Percentiles rank a stretch among this genome's conserved stretches.
Evolutionary conservation across 2,113 vertebrate genomes (phyloP).

Genomic region (Perognathus longimembris): DNA sequence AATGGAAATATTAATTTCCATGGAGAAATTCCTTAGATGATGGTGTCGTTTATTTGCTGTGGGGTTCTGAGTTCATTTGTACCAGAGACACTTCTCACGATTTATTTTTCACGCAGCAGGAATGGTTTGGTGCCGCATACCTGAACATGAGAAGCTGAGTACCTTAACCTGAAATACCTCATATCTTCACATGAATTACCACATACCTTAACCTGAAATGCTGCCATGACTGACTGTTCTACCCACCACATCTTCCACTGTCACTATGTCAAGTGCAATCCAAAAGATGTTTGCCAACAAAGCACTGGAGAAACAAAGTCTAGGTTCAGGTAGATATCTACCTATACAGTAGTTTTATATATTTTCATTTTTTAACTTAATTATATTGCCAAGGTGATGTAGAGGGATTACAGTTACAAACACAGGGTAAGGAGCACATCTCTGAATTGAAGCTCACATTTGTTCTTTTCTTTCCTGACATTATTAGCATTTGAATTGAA

Average conservation of each 20-base stretch:
- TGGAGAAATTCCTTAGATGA: background rate
- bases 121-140: background rate
- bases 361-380: background rate
- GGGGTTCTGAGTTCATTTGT: background rate
- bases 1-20: background rate
- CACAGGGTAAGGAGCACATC: too few species aligned
- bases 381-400: too few species aligned
- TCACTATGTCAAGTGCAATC: background rate
- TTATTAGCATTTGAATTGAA: too few species aligned
- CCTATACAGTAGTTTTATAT: background rate
- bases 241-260: background rate
- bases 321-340: background rate
- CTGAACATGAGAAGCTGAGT: background rate
- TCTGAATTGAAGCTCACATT: too few species aligned
- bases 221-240: background rate
- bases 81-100: too few species aligned
- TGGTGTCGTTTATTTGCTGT: background rate
- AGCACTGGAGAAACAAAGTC: background rate
- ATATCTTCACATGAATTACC: too few species aligned
- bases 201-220: background rate
- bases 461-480: too few species aligned
- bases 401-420: too few species aligned
- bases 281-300: background rate
- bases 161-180: too few species aligned
- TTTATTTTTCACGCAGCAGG: background rate